Evolutionary conservation across 2,113 vertebrate genomes (phyloP).

Genomic region (Pungitius pungitius): DNA sequence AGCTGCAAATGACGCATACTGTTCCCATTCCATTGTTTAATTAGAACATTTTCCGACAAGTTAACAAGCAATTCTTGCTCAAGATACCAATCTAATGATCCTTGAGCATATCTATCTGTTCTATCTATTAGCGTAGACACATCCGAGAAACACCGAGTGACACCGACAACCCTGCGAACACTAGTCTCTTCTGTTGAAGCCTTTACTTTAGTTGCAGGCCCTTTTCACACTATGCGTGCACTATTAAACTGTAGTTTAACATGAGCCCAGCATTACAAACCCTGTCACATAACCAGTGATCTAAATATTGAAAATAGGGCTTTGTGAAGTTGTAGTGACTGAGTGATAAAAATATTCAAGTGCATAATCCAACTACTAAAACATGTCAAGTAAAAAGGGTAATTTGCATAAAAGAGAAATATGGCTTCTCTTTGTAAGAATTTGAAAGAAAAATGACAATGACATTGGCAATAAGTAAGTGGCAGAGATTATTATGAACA

Average conservation of each 20-base stretch:
- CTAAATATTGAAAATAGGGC: not conserved
- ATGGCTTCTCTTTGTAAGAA: not conserved
- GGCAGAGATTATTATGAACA: not conserved
- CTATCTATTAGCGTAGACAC: conserved; percentile 8
- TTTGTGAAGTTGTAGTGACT: not conserved
- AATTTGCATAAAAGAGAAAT: not conserved
- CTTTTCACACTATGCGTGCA: not conserved
- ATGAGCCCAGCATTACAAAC: not conserved
- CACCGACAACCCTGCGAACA: not conserved
- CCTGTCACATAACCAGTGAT: conserved; percentile 6
- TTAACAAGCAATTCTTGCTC: not conserved
- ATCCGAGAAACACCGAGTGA: not conserved
- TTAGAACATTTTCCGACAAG: not conserved
- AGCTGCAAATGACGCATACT: conserved; percentile 6
- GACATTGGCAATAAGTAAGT: not conserved
- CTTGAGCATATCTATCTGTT: conserved; percentile 6
- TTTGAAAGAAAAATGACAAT: not conserved
- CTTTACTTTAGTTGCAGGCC: not conserved
- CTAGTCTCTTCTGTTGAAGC: not conserved
- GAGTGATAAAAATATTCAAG: conserved; percentile 6
- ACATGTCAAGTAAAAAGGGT: not conserved
- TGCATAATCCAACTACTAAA: not conserved
- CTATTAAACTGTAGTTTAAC: not conserved
- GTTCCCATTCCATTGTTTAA: not conserved
- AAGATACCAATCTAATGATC: conserved; percentile 1